phyloP scores from a whole-genome alignment of 2,888 invertebrate species.

The Mylabris sibirica region DNA sequence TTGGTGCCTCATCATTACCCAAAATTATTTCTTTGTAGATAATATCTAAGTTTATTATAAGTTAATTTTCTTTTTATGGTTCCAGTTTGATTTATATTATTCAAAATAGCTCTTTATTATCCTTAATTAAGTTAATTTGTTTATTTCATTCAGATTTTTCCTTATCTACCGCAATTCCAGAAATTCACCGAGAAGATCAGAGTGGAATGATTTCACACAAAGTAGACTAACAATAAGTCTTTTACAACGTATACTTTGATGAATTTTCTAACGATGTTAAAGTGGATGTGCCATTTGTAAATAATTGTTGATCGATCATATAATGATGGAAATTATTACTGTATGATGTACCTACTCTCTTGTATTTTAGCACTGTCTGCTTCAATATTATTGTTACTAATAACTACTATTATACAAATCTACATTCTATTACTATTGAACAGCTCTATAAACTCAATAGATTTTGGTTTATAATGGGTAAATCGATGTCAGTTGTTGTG shows the following conservation, averaged over 20 bases:
- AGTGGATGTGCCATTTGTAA: neutral
- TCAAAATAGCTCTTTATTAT: neutral
- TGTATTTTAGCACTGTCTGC: neutral
- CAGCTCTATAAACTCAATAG: neutral
- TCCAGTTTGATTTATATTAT: neutral
- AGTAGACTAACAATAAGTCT: neutral
- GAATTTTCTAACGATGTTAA: neutral
- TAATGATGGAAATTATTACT: neutral
- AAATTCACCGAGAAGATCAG: neutral
- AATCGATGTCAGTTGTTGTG: neutral
- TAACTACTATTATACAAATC: slow-evolving; percentile 9
- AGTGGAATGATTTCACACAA: neutral
- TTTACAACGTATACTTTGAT: neutral
- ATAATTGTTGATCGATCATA: neutral
- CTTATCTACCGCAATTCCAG: neutral
- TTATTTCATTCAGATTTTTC: neutral
- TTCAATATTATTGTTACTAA: slow-evolving; percentile 8
- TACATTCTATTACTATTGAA: neutral
- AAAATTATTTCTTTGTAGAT: neutral
- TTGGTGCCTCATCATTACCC: no score
- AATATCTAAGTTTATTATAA: neutral
- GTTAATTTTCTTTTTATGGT: neutral
- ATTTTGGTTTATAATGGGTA: neutral
- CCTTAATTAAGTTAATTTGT: neutral
- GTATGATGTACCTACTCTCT: neutral